phyloP scores from a whole-genome alignment of 2,797 vertebrate genomes.

The Champsocephalus esox region DNA sequence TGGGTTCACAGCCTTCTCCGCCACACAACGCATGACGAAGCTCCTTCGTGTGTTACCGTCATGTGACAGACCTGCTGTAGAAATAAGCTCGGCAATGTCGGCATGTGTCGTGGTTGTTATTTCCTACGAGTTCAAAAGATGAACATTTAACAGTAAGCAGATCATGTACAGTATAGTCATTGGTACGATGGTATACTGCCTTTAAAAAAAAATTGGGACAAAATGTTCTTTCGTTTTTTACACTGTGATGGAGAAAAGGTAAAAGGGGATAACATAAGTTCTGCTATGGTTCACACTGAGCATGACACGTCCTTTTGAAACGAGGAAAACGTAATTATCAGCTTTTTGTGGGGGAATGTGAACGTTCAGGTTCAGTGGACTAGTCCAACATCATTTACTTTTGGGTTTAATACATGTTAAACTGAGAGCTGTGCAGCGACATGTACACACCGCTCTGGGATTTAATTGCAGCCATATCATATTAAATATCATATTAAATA shows the following conservation, averaged over 20 bases:
- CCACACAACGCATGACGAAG: background rate
- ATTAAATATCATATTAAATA: too few relatives aligned
- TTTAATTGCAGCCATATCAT: too few relatives aligned
- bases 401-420: background rate
- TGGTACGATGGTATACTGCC: background rate
- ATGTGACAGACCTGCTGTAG: background rate
- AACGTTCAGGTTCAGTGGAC: background rate
- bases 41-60: background rate
- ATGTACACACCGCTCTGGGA: too few relatives aligned
- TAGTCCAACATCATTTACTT: background rate
- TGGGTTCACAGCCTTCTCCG: background rate
- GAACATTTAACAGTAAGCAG: background rate
- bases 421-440: background rate
- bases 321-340: background rate
- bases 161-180: background rate
- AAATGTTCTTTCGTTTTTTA: background rate
- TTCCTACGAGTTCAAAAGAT: background rate
- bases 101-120: background rate
- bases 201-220: background rate
- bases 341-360: too few relatives aligned
- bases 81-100: background rate
- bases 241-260: background rate
- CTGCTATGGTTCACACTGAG: background rate
- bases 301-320: background rate
- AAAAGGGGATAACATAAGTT: background rate